A percentile compares a stretch with the other conserved stretches of the same genome.
Conservation (phyloP, 2,888 invertebrate genomes). For the Caenorhabditis becei region DNA sequence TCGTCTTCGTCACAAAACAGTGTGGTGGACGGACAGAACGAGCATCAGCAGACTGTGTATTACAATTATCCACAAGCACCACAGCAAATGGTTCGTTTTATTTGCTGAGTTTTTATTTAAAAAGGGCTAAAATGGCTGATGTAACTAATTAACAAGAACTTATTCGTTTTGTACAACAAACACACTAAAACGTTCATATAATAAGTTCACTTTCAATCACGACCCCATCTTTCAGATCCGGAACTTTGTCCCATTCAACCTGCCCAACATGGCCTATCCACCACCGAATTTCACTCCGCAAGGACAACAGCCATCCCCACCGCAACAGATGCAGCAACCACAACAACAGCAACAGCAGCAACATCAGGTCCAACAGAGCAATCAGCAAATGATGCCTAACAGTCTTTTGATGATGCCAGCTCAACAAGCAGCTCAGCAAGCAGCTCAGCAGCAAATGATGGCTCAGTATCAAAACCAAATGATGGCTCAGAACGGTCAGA, state of each 20-base stretch:
- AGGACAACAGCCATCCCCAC: slow-evolving; percentile 1
- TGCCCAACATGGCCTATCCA: slow-evolving; percentile 43
- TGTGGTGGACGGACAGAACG: slow-evolving; percentile 11
- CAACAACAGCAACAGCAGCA: background rate
- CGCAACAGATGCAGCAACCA: too few species aligned
- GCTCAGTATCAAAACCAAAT: background rate
- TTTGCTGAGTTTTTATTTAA: background rate
- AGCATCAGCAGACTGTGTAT: slow-evolving; percentile 13
- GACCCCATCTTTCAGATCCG: slow-evolving; percentile 27
- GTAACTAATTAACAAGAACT: too few species aligned
- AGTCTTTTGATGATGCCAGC: background rate
- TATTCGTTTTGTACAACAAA: too few species aligned
- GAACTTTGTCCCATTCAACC: slow-evolving; percentile 18
- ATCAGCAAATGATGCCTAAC: slow-evolving; percentile 3
- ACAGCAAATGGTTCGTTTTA: slow-evolving; percentile 42
- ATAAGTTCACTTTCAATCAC: too few species aligned
- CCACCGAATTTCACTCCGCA: slow-evolving; percentile 33
- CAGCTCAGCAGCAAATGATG: slow-evolving; percentile 5
- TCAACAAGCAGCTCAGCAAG: background rate
- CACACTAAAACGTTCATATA: too few species aligned
- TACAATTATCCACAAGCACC: slow-evolving; percentile 4
- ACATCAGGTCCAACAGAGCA: too few species aligned
- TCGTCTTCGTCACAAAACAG: slow-evolving; percentile 21
- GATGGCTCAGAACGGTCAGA: background rate
- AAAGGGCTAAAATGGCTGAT: too few species aligned